These are phyloP conservation scores for Phenacoccus solenopsis DNA, from an alignment of 1,140 invertebrate species.

Conservation along the genomic window DNA sequence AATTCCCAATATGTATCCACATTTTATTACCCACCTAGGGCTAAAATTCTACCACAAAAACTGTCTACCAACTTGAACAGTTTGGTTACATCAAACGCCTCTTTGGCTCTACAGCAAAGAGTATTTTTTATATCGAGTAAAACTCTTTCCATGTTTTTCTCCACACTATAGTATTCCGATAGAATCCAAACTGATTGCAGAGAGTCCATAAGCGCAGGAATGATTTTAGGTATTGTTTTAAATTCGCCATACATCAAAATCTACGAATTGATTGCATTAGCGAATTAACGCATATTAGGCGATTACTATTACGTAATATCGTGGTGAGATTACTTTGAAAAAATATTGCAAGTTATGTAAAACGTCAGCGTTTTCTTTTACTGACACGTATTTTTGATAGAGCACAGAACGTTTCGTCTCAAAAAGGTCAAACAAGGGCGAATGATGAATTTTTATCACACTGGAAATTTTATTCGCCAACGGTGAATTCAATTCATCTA, in stretches of 20 bases:
- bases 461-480: neutral
- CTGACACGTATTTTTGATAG: neutral
- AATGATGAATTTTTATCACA: neutral
- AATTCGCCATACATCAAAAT: neutral
- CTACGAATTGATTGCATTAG: no score
- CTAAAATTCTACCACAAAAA: no score
- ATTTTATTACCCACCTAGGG: no score
- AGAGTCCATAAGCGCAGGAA: neutral
- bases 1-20: no score
- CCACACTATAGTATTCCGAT: neutral
- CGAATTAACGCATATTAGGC: no score
- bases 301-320: no score
- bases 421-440: neutral
- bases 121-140: neutral
- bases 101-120: neutral
- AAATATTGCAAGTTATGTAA: constrained; percentile 6
- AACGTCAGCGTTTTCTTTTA: neutral
- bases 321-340: constrained; percentile 11
- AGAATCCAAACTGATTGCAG: constrained; percentile 4
- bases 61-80: neutral
- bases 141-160: neutral
- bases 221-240: neutral
- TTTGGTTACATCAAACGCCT: neutral
- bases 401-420: neutral
- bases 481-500: constrained; percentile 6